Evolutionary conservation across 2,113 vertebrate species (phyloP), one percentile per base, ranked within the genome.

Genomic region (Ictidomys tridecemlineatus): DNA sequence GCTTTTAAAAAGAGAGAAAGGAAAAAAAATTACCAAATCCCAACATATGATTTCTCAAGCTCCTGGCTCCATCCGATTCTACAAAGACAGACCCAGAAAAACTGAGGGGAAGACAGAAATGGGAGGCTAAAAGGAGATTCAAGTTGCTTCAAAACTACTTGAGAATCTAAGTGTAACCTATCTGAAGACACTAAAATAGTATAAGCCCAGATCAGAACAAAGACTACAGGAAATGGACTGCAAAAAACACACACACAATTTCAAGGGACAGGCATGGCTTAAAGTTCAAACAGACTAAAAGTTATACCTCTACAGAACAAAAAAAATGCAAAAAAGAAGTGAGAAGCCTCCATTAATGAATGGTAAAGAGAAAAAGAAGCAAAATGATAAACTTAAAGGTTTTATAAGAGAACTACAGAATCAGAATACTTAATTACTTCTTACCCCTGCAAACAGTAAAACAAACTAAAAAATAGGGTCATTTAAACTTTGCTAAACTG

Each of bases 81-180:
- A 88, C 13, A 94, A 69, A 94, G n/a, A 78, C 22, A 88, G 70
- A 88, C 4, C 2, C 56, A 58, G 28, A 65, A 84, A 82, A 76
- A 96, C 4, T 39, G 63, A 83, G 65, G 8, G 37, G 18, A 83
- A 93, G 45, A 58, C 56, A 58, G 20, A 58, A 58, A 58, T 22
- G 56, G 56, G 56, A 58, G 56, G 20, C 56, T 58, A 90, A 85
- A 90, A 12, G 13, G 51, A 22, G 56, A 82, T 77, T 58, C 72
- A 42, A 82, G 87, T 9, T 91, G 48, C 69, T 94, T 34, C 61
- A 91, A 91, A 92, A 84, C 84, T 94, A 51, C 2, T 58, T 91
- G 12, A 53, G 7, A 88, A 6, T 17, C 30, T 84, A 88, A 92
- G 12, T 63, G 4, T 70, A 70, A 70, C 39, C 56, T 58, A 18